Evolutionary conservation across 2,113 vertebrate genomes (phyloP).

Genomic region (Megaceryle torquata): DNA sequence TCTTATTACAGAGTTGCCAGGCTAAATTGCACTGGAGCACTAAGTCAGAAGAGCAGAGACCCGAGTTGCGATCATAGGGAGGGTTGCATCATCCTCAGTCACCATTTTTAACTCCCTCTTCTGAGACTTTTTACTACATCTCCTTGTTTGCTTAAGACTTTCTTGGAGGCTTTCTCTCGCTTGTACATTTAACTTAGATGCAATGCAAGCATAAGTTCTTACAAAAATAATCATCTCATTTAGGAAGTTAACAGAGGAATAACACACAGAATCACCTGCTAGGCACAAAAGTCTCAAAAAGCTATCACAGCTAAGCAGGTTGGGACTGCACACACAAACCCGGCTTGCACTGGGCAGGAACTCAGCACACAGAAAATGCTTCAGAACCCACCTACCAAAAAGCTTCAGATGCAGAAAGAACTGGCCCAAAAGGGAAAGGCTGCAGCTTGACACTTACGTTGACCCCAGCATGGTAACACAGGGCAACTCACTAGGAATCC

Average conservation of each 20-base stretch:
- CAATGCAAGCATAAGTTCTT: not conserved
- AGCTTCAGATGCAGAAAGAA: not conserved
- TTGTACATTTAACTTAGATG: not conserved
- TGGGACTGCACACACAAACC: not conserved
- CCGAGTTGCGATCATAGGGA: rapidly evolving
- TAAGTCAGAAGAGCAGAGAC: not conserved
- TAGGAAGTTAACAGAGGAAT: not conserved
- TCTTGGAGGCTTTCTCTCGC: not conserved
- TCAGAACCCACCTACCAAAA: not conserved
- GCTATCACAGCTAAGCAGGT: not conserved
- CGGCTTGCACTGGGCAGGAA: not conserved
- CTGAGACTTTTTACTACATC: not conserved
- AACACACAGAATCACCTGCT: not conserved
- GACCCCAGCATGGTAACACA: rapidly evolving
- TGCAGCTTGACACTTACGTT: not conserved
- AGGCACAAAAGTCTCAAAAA: not conserved
- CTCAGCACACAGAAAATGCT: not conserved
- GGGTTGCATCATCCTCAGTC: not conserved
- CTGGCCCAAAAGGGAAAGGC: not conserved
- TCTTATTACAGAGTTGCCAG: not conserved
- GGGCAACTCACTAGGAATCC: not conserved
- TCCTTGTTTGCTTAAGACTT: not conserved
- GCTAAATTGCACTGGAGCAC: not conserved
- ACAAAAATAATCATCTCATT: not conserved
- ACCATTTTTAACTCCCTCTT: not conserved